Evolutionary conservation across 2,888 invertebrate genomes (phyloP), one percentile per base, ranked within the genome.

Genomic region (Dyspetes luteomarginatus): DNA sequence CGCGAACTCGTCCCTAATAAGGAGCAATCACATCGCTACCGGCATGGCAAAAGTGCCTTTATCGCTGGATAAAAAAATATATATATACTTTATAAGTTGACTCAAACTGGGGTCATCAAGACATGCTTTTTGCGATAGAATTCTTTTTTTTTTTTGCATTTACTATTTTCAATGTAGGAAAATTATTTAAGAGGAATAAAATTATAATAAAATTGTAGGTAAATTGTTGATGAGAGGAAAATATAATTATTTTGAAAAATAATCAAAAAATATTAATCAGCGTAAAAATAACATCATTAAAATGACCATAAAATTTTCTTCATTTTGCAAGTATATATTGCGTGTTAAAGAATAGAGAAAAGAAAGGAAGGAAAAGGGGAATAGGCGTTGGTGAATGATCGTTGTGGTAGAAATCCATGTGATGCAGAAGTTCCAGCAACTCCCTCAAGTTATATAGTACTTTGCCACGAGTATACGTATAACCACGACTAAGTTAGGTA

Each of bases 1-100:
- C 62, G 82, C 78, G 28, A 81, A 73, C 83, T 83, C 83, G 81
- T 85, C 77, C 85, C 88, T 88, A 88, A 89, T 88, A 88, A 88
- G 89, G 87, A 78, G 82, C 85, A 88, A 88, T 87, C 88, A 86
- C 86, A 75, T 83, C 69, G 85, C 84, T 84, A 85, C 86, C 75
- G 62, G 71, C 52, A 58, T 36, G 56, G 71, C 69, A 19, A 65
- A 43, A 30, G 26, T 55, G 30, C 5, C 67, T 45, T 22, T n/a
- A 45, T 45, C 43, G 48, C 64, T 62, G 1, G 15, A 15, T 17
- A 45, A 45, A 45, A 1, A 45, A 45, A n/a, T n/a, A 4, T 15
- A 4, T 30, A 4, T 7, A 7, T 30, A 30, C 30, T 30, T 30
- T 30, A 4, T 30, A 30, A 30, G 30, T 30, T 30, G 30, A 30